Base-by-base conservation (phyloP, 2,888 invertebrate genomes). In the Tetragonisca angustula region DNA sequence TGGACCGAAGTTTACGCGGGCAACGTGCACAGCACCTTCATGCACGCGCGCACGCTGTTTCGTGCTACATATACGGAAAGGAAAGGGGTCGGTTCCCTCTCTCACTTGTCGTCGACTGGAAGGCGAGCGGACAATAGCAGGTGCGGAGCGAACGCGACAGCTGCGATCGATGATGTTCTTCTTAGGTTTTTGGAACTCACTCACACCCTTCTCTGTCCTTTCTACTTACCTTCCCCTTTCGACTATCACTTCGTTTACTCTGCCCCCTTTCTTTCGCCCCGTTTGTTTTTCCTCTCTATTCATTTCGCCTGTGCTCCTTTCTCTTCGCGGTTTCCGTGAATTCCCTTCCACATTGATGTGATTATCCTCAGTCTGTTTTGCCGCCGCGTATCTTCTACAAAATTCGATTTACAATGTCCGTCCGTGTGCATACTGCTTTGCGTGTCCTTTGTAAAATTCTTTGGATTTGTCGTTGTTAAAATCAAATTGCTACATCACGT, bases 81-180 rank as follows among this genome's bases (percentile, higher is more conserved):
- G 89, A 92, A 91, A 90, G 91, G 92, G 89, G 88, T 86, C 90
- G 9, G 90, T 90, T 84, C 75, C 79, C 79, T 85, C 78, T 83
- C 85, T 81, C 83, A 78, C 85, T 90, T 90, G 90, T 91, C 90
- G 91, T 87, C 88, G 90, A 87, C 91, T 89, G 91, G 86, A 83
- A 90, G 87, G 87, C 91, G 90, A 91, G 91, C 90, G 91, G 91
- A 91, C 92, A 92, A 93, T 93, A 93, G 94, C 94, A 94, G 94
- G 94, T 94, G 94, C 93, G 89, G 88, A 91, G 92, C 92, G 92
- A 91, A 90, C 89, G 86, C 90, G 92, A 92, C 94, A 94, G 94
- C 93, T 93, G 94, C 93, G 93, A 92, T 92, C 93, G 92, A 92
- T 93, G 92, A 92, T 93, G 92, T 90, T 92, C 91, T 92, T 92